A percentile compares a stretch with the other conserved stretches of the same genome.
These are phyloP conservation scores for Anguilla pacifica DNA, from an alignment of 2,797 vertebrate genomes.

Conservation along the genomic window DNA sequence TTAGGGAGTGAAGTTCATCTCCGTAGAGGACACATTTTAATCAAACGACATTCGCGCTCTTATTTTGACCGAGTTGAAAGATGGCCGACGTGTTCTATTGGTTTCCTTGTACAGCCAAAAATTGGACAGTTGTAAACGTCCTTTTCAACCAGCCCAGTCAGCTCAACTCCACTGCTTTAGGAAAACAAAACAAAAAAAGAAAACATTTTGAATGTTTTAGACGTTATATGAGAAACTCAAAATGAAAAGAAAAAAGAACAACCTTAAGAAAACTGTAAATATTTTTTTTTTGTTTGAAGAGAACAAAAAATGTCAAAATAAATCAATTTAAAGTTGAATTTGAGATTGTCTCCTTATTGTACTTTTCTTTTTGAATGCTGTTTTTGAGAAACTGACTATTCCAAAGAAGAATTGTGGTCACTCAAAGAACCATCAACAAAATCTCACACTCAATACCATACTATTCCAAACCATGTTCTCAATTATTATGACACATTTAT, in stretches of 20 bases:
- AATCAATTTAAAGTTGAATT: slow-evolving; percentile 59
- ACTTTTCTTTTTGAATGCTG: slow-evolving; percentile 6
- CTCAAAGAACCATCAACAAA: neutral
- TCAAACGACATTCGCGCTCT: neutral
- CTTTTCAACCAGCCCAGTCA: slow-evolving; percentile 48
- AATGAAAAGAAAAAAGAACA: slow-evolving; percentile 59
- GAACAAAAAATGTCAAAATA: slow-evolving; percentile 66
- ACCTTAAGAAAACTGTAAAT: slow-evolving; percentile 71
- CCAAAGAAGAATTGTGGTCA: neutral
- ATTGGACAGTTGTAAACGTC: neutral
- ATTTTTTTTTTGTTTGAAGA: slow-evolving; percentile 76
- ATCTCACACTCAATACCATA: neutral
- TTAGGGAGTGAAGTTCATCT: neutral
- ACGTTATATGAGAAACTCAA: slow-evolving; percentile 59
- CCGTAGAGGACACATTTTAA: neutral
- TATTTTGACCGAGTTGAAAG: neutral
- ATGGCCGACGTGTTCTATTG: neutral
- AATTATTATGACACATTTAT: no score
- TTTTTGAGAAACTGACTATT: neutral
- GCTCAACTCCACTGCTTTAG: slow-evolving; percentile 61
- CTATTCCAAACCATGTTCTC: no score
- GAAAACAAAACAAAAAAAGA: neutral
- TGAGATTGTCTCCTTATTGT: slow-evolving; percentile 30
- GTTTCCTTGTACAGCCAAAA: neutral
- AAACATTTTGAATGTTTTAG: slow-evolving; percentile 63